Evolutionary conservation across 2,888 invertebrate genomes (phyloP), one percentile per base, ranked within the genome.

Genomic region (Pharmacophagus antenor): DNA sequence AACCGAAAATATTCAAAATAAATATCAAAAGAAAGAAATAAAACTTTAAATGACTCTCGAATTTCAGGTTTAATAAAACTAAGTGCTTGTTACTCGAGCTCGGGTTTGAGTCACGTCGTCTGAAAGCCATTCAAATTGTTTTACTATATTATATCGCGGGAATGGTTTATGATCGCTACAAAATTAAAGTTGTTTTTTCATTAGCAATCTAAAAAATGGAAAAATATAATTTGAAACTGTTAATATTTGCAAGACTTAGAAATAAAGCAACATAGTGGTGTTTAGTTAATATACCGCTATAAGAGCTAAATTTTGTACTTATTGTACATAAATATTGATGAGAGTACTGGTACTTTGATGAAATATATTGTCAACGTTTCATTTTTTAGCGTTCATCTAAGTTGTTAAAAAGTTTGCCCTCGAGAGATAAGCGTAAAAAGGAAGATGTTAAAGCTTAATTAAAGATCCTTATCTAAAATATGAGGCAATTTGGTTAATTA

Each of bases 401-500:
- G 42, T n/a, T 7, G 23, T 25, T 49, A 17, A 52, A 52, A 49
- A 18, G 17, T 25, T 31, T n/a, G 17, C 4, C 42, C 8, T 21
- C 65, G 18, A 50, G 22, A 47, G 56, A 52, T 52, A 56, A 17
- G 47, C 51, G 42, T 63, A 63, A 69, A 67, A 72, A 75, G 72
- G 73, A 77, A 71, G 69, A 70, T 67, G 69, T 65, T 62, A 67
- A 73, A 73, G 67, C 71, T 74, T 77, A 79, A 84, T 81, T 81
- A 80, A 74, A 80, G 73, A 72, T 69, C 64, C 71, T 81, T 86
- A 84, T 86, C 84, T 84, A 66, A 71, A 69, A 73, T 73, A 74
- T 70, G 66, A 72, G 67, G 82, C 80, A 80, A 85, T 88, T 88
- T 78, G 65, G 74, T 77, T 88, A 89, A 90, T 90, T 87, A 81